These are phyloP conservation scores for Ochropleura leucogaster DNA, from an alignment of 2,888 invertebrate genomes.

Conservation along the genomic window DNA sequence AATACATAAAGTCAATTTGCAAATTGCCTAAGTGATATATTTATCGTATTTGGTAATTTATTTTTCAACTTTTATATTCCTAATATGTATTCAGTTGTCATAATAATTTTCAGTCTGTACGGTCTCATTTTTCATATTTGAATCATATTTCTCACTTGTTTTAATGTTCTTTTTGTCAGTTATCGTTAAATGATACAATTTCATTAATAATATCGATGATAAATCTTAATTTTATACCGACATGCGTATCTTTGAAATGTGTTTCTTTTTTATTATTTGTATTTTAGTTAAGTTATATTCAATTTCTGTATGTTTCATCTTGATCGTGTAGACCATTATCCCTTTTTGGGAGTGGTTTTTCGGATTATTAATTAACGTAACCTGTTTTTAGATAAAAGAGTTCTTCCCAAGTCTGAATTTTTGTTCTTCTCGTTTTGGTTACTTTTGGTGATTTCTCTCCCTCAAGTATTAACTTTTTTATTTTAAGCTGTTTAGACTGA, in stretches of 20 bases:
- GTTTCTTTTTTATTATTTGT: conserved; percentile 54
- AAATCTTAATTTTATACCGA: conserved; percentile 68
- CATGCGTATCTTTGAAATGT: conserved; percentile 56
- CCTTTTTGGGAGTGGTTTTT: conserved; percentile 53
- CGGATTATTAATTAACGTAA: conserved; percentile 53
- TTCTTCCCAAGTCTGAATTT: conserved; percentile 13
- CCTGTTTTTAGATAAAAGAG: conserved; percentile 40
- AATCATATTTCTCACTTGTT: conserved; percentile 23
- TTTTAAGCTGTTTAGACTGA: neutral
- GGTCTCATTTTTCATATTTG: conserved; percentile 8
- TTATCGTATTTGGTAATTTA: conserved; percentile 51
- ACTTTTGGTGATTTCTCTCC: conserved; percentile 6
- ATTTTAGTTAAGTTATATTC: conserved; percentile 59
- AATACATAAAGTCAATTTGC: conserved; percentile 33
- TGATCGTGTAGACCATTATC: conserved; percentile 53
- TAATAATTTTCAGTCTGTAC: conserved; percentile 26
- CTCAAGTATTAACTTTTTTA: conserved; percentile 24
- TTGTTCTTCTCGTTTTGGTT: conserved; percentile 30
- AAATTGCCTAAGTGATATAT: conserved; percentile 45
- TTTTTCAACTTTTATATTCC: conserved; percentile 7
- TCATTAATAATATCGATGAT: conserved; percentile 70
- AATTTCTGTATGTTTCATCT: conserved; percentile 54
- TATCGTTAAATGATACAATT: conserved; percentile 54
- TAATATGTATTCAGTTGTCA: conserved; percentile 33
- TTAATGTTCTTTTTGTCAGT: conserved; percentile 43